Evolutionary conservation across 2,113 vertebrate genomes (phyloP).

Genomic region (Tapirus terrestris): DNA sequence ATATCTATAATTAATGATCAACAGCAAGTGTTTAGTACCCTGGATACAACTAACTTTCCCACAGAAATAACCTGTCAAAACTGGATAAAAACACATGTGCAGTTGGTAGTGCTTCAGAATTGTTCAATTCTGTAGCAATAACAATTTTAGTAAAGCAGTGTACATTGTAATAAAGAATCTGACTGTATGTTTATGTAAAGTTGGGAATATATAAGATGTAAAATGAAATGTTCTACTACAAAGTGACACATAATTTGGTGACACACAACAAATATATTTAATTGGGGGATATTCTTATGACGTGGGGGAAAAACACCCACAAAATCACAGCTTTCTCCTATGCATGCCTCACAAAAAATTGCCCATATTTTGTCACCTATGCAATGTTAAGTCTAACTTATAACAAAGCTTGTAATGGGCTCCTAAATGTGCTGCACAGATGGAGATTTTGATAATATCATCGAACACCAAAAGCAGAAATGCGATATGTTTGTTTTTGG

Average conservation of each 20-base stretch:
- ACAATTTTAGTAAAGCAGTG: slow-evolving; percentile 24
- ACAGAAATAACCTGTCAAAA: slow-evolving; percentile 34
- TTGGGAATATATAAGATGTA: slow-evolving; percentile 14
- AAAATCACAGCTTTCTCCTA: slow-evolving; percentile 57
- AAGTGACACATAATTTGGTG: slow-evolving; percentile 45
- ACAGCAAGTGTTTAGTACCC: slow-evolving; percentile 43
- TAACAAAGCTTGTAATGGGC: slow-evolving; percentile 5
- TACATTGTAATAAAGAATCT: background rate
- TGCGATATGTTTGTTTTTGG: background rate
- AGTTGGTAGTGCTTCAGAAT: background rate
- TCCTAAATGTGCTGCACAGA: slow-evolving; percentile 17
- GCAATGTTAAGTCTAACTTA: slow-evolving; percentile 47
- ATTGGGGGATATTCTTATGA: slow-evolving; percentile 48
- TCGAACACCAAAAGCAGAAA: slow-evolving; percentile 45
- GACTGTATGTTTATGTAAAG: slow-evolving; percentile 64
- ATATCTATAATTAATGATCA: slow-evolving; percentile 59
- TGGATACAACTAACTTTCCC: background rate
- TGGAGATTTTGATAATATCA: slow-evolving; percentile 40
- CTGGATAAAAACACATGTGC: background rate
- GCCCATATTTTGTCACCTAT: background rate
- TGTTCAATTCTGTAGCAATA: slow-evolving; percentile 47
- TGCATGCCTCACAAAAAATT: slow-evolving; percentile 21
- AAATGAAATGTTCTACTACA: slow-evolving; percentile 64
- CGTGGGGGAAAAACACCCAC: background rate
- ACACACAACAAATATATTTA: slow-evolving; percentile 64